Percentiles rank a stretch among this genome's conserved stretches.
Conservation (phyloP, 2,888 invertebrate species). For the Mythimna ferrago region DNA sequence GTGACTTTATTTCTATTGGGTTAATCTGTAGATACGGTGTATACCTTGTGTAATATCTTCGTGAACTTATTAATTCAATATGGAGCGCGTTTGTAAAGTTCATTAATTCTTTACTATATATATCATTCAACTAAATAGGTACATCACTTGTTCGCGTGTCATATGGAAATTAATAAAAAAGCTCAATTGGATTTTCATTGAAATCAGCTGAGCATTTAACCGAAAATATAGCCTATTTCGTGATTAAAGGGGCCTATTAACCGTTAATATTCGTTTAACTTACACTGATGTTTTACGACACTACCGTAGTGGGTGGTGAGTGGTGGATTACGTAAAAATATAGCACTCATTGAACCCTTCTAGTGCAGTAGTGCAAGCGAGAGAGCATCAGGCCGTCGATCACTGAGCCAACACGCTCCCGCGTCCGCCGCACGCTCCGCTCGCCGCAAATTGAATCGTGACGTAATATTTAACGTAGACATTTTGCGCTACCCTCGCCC, state of each 20-base stretch:
- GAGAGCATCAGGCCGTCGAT: slow-evolving; percentile 44
- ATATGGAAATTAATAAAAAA: slow-evolving; percentile 54
- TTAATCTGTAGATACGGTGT: slow-evolving; percentile 38
- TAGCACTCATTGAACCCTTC: slow-evolving; percentile 44
- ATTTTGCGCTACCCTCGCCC: slow-evolving; percentile 71
- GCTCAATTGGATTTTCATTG: slow-evolving; percentile 60
- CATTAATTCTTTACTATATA: slow-evolving; percentile 50
- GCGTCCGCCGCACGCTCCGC: slow-evolving; percentile 62
- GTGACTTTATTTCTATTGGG: slow-evolving; percentile 39
- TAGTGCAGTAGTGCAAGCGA: slow-evolving; percentile 37
- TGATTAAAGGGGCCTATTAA: slow-evolving; percentile 43
- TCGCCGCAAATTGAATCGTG: slow-evolving; percentile 76
- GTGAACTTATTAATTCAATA: slow-evolving; percentile 30
- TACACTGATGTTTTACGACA: slow-evolving; percentile 40
- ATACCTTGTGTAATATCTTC: slow-evolving; percentile 45
- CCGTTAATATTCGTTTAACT: slow-evolving; percentile 48
- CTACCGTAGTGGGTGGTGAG: slow-evolving; percentile 3
- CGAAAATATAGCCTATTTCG: slow-evolving; percentile 53
- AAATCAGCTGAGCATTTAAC: slow-evolving; percentile 57
- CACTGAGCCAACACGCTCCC: slow-evolving; percentile 63
- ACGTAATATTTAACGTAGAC: slow-evolving; percentile 77
- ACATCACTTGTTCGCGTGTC: slow-evolving; percentile 61
- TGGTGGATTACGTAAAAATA: slow-evolving; percentile 32
- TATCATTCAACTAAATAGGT: slow-evolving; percentile 42
- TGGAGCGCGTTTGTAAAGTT: slow-evolving; percentile 45